These are phyloP conservation scores for Stegastes partitus DNA, from an alignment of 2,113 vertebrate genomes.

Conservation along the genomic window DNA sequence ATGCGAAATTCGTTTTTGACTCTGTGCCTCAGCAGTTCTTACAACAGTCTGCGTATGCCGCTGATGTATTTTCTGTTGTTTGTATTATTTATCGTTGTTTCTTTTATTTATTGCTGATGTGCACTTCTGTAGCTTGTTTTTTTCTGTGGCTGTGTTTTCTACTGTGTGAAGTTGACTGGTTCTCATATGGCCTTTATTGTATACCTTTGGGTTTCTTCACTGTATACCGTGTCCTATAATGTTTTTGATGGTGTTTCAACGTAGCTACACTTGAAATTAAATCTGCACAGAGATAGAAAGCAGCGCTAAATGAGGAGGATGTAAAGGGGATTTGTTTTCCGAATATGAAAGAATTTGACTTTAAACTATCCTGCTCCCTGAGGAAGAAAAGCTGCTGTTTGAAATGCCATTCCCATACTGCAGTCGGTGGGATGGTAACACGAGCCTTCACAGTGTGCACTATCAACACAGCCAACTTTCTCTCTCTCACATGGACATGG, in stretches of 20 bases:
- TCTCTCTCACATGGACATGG: conserved; percentile 47
- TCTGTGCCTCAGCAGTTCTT: background rate
- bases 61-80: background rate
- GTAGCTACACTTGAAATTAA: conserved; percentile 2
- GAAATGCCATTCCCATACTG: conserved; percentile 36
- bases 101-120: conserved; percentile 31
- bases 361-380: conserved; percentile 32
- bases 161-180: conserved; percentile 18
- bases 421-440: conserved; percentile 27
- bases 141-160: background rate
- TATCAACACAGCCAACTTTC: conserved; percentile 43
- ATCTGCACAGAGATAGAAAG: conserved; percentile 18
- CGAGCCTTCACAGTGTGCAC: conserved; percentile 5
- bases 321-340: conserved; percentile 42
- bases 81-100: conserved; percentile 26
- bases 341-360: conserved; percentile 38
- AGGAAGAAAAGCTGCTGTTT: conserved; percentile 42
- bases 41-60: background rate
- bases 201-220: background rate
- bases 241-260: background rate
- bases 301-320: conserved; percentile 10
- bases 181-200: background rate
- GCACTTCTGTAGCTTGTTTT: background rate
- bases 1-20: background rate
- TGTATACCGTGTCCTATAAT: background rate